Evolutionary conservation across 2,888 invertebrate genomes (phyloP), one percentile per base, ranked within the genome.

Genomic region (Ommatoiulus sabulosus): DNA sequence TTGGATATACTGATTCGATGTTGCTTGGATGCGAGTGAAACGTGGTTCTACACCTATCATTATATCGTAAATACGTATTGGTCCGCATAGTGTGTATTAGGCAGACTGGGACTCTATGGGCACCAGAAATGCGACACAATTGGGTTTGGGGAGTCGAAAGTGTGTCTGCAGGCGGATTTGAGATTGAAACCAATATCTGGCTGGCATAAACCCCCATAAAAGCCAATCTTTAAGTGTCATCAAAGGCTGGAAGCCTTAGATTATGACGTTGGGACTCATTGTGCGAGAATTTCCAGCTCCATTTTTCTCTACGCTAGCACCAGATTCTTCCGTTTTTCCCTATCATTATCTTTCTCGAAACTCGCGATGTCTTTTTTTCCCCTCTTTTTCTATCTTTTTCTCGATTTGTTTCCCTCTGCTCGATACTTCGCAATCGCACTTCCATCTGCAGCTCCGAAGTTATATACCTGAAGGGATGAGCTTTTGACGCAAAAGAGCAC

Each of bases 111-210:
- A 63, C n/a, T n/a, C 63, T 20, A 20, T 63, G 63, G 63, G 63
- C 63, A 63, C n/a, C 63, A 17, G 63, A 63, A 63, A 63, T 52
- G 52, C 52, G 15, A 52, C 52, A 3, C 6, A 52, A 52, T 52
- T 63, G 63, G 7, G 20, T 2, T 63, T 63, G 17, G 7, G 63
- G 20, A 63, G 63, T 63, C 63, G 63, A 63, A 63, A n/a, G 63
- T n/a, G 63, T 63, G 63, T 63, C 63, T 63, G 63, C 63, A 63
- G 63, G 63, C 63, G 63, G 63, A 63, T 5, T 17, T n/a, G 63
- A 63, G 63, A 63, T 63, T 63, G 63, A 63, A 63, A 63, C 63
- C 63, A 63, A 63, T 63, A 63, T 63, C 63, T 63, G 63, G 63
- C 63, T 63, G 63, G 63, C 63, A 63, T 63, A 63, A 63, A 63